These are phyloP conservation scores for Petrosia ficiformis DNA, from an alignment of 37 sponge, comb jelly and placozoan genomes.

Conservation along the genomic window DNA sequence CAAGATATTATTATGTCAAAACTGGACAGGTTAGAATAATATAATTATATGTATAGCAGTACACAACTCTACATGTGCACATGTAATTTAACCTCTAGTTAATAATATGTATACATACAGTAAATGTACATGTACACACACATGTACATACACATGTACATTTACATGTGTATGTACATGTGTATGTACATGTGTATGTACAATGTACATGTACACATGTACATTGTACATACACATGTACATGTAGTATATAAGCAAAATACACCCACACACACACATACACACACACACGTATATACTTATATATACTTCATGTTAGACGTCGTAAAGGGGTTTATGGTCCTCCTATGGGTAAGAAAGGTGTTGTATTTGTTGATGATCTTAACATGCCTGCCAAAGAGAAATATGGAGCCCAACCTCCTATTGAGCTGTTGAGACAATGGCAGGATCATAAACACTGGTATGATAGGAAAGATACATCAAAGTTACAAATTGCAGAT, in stretches of 20 bases:
- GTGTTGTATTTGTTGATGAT: conserved; percentile 96
- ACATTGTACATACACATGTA: conserved; percentile 72
- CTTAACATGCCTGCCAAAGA: conserved; percentile 99
- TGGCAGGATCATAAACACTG: conserved; percentile 92
- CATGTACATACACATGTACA: conserved; percentile 4
- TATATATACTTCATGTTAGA: conserved; percentile 3
- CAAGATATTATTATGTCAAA: conserved; percentile 96
- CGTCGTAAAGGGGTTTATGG: conserved; percentile 94
- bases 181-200: too few relatives aligned
- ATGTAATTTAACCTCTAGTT: background rate
- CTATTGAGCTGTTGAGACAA: conserved; percentile 95
- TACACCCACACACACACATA: background rate
- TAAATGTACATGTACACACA: background rate
- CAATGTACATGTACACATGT: too few relatives aligned
- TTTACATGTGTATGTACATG: conserved; percentile 92
- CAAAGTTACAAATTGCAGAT: conserved; percentile 79
- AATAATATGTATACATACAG: background rate
- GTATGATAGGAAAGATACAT: conserved; percentile 97
- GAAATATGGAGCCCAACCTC: conserved; percentile 98
- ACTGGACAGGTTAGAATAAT: conserved; percentile 69
- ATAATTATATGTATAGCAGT: background rate
- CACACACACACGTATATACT: too few relatives aligned
- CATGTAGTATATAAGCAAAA: conserved; percentile 74
- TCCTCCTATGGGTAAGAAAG: conserved; percentile 89
- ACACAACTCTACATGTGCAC: background rate